Evolutionary conservation across 37 sponge, comb jelly and placozoan genomes (phyloP).

Genomic region (Mnemiopsis leidyi): DNA sequence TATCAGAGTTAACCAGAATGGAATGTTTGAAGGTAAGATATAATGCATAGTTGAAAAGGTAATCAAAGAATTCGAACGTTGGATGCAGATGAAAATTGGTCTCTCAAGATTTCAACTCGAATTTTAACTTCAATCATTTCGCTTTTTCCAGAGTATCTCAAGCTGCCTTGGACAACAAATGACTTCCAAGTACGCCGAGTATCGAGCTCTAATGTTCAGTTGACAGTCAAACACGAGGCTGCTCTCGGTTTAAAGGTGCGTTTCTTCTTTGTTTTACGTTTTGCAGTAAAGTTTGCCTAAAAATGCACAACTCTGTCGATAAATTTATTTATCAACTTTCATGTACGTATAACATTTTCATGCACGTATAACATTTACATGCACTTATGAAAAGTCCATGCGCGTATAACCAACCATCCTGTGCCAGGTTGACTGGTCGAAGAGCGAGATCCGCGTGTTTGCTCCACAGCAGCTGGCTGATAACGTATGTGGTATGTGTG

Average conservation of each 20-base stretch:
- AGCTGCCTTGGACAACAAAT: background rate
- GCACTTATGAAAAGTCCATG: too few relatives aligned
- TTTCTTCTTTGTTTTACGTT: background rate
- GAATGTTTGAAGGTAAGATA: background rate
- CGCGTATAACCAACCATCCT: background rate
- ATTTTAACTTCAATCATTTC: too few relatives aligned
- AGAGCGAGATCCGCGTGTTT: constrained; percentile 31
- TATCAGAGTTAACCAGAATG: background rate
- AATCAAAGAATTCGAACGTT: background rate
- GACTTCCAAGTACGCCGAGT: background rate
- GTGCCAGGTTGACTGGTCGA: constrained; percentile 45
- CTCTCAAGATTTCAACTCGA: too few relatives aligned
- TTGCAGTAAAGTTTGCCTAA: background rate
- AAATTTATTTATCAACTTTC: too few relatives aligned
- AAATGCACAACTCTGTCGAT: too few relatives aligned
- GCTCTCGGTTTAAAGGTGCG: background rate
- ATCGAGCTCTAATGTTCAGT: background rate
- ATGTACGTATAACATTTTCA: too few relatives aligned
- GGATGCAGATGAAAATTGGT: background rate
- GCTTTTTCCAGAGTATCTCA: background rate
- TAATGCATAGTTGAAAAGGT: background rate
- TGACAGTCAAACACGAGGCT: constrained; percentile 3
- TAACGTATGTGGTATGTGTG: constrained; percentile 54
- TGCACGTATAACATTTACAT: too few relatives aligned
- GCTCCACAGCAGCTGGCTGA: constrained; percentile 20